These are phyloP conservation scores for Anoplophora glabripennis DNA, from an alignment of 1,140 invertebrate genomes.

Conservation along the genomic window DNA sequence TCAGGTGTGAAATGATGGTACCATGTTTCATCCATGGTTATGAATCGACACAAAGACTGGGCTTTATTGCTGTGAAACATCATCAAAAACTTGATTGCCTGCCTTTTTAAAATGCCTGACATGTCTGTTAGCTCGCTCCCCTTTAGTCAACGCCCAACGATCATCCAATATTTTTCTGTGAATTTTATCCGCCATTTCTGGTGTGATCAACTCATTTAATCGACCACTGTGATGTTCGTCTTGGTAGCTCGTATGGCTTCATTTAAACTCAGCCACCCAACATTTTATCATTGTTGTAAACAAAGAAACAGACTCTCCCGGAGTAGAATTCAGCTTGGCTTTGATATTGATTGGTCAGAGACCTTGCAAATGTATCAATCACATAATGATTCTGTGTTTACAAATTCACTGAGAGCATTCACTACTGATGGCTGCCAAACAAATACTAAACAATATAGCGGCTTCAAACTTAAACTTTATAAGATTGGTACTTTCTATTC, in stretches of 20 bases:
- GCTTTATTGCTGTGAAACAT: constrained; percentile 2
- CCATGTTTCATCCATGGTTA: constrained; percentile 11
- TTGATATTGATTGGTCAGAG: not conserved
- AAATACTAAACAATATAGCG: too few relatives aligned
- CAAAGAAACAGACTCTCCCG: constrained; percentile 4
- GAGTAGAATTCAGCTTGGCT: not conserved
- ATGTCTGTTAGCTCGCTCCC: not conserved
- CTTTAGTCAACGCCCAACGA: not conserved
- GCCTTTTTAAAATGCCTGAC: not conserved
- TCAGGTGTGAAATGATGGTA: constrained; percentile 1
- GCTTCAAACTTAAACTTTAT: too few relatives aligned
- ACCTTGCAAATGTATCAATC: constrained; percentile 2
- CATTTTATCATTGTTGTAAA: constrained; percentile 9
- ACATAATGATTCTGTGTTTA: too few relatives aligned
- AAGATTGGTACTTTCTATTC: too few relatives aligned
- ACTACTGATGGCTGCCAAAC: too few relatives aligned
- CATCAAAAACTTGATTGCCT: not conserved
- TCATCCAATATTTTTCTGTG: too few relatives aligned
- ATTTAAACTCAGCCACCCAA: constrained; percentile 1
- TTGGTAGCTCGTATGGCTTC: not conserved
- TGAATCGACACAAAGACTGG: not conserved
- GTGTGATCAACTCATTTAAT: not conserved
- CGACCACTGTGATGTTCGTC: constrained; percentile 6
- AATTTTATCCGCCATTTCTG: not conserved
- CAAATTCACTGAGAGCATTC: too few relatives aligned